Evolutionary conservation across 2,797 vertebrate species (phyloP).

Genomic region (Austrolebias charrua): DNA sequence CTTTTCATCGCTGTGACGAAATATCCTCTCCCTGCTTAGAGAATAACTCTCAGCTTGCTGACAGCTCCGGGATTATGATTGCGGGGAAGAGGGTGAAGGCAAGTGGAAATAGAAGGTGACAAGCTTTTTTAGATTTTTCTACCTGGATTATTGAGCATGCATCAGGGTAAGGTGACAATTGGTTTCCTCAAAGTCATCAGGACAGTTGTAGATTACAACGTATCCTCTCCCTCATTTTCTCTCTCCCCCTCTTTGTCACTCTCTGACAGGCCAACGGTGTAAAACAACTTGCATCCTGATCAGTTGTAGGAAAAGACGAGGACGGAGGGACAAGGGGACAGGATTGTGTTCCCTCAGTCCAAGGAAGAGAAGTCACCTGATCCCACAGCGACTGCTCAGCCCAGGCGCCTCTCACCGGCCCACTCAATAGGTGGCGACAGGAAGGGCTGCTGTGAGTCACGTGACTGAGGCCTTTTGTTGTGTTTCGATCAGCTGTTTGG

Average conservation of each 20-base stretch:
- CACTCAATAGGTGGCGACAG: conserved; percentile 73
- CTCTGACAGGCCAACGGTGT: conserved; percentile 64
- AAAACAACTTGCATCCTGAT: conserved; percentile 58
- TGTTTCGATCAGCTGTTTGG: conserved; percentile 30
- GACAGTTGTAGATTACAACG: conserved; percentile 71
- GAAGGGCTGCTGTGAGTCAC: conserved; percentile 42
- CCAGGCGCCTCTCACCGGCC: conserved; percentile 71
- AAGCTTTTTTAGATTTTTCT: too few relatives aligned
- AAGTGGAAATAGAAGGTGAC: conserved; percentile 57
- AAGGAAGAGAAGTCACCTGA: conserved; percentile 77
- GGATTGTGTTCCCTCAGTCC: conserved; percentile 74
- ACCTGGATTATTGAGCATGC: too few relatives aligned
- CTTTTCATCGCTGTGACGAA: conserved; percentile 81
- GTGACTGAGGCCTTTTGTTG: conserved; percentile 32
- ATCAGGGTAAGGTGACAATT: conserved; percentile 69
- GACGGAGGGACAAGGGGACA: conserved; percentile 64
- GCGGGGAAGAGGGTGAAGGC: conserved; percentile 49
- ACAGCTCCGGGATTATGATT: conserved; percentile 69
- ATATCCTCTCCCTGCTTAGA: conserved; percentile 64
- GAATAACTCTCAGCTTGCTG: conserved; percentile 71
- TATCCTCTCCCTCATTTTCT: conserved; percentile 68
- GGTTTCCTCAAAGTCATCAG: conserved; percentile 74
- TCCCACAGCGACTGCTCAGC: conserved; percentile 70
- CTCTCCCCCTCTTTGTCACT: conserved; percentile 59
- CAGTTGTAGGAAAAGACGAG: conserved; percentile 55